Percentiles rank a stretch among this genome's conserved stretches.
These are phyloP conservation scores for Tenrec ecaudatus DNA, from an alignment of 2,113 vertebrate genomes.

Conservation along the genomic window DNA sequence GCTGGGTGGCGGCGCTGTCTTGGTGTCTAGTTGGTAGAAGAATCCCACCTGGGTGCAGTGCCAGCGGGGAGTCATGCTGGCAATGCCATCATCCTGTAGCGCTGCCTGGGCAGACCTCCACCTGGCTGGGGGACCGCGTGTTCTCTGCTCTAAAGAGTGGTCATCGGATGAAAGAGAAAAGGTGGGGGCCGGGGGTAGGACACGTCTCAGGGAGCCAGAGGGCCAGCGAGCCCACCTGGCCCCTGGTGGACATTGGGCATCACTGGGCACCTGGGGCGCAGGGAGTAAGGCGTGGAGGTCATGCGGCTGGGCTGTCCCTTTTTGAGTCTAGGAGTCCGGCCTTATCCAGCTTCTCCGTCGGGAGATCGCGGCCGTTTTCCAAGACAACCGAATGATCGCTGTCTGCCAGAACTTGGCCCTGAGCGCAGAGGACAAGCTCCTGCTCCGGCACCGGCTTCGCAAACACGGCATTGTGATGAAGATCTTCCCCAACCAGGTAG, in stretches of 20 bases:
- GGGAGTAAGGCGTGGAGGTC: not conserved
- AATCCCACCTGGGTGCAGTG: not conserved
- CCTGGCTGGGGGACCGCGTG: not conserved
- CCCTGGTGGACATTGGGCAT: not conserved
- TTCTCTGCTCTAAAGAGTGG: not conserved
- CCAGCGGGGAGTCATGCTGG: constrained; percentile 9
- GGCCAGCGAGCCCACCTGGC: not conserved
- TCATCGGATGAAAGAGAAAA: not conserved
- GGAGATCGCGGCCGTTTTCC: constrained; percentile 86
- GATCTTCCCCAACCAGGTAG: constrained; percentile 93
- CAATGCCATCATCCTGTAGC: not conserved
- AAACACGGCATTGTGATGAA: constrained; percentile 89
- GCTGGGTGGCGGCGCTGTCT: not conserved
- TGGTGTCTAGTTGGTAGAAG: constrained; percentile 22
- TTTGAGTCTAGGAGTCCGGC: constrained; percentile 85
- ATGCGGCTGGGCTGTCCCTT: not conserved
- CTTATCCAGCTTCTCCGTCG: constrained; percentile 84
- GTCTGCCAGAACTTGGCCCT: constrained; percentile 91
- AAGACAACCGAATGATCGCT: constrained; percentile 90
- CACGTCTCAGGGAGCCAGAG: not conserved
- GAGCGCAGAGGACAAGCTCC: constrained; percentile 86
- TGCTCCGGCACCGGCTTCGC: constrained; percentile 87
- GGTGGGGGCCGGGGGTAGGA: no score
- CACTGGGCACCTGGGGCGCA: not conserved
- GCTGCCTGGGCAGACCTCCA: not conserved